phyloP scores from a whole-genome alignment of 2,797 vertebrate species.

The Phylloscopus collybita region DNA sequence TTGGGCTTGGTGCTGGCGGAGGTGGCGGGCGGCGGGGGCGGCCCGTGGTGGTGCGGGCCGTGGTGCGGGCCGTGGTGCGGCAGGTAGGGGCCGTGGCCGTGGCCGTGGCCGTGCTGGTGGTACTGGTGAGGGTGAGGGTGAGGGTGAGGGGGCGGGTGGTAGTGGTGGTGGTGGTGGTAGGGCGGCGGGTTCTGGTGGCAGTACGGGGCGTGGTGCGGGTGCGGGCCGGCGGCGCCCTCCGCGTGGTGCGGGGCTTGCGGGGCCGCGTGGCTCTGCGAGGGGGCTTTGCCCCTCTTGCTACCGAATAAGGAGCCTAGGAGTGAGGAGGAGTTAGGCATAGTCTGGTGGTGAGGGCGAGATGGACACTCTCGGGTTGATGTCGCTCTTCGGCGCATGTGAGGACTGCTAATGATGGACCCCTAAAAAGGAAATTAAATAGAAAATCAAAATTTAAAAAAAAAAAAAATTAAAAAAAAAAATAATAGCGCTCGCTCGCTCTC shows the following conservation, averaged over 20 bases:
- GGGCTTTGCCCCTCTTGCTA: conserved; percentile 88
- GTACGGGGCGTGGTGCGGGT: conserved; percentile 73
- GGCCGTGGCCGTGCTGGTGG: conserved; percentile 58
- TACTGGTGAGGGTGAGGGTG: conserved; percentile 79
- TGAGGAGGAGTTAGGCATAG: conserved; percentile 92
- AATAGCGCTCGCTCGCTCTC: too few relatives aligned
- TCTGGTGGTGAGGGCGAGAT: conserved; percentile 86
- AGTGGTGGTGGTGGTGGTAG: conserved; percentile 95
- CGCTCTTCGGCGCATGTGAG: conserved; percentile 90
- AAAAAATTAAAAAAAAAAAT: neutral
- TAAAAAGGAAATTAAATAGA: conserved; percentile 82
- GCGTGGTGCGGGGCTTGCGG: conserved; percentile 81
- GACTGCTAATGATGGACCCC: conserved; percentile 99
- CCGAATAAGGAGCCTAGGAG: conserved; percentile 93
- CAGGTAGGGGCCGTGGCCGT: neutral
- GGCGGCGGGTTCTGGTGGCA: conserved; percentile 92
- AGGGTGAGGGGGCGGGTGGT: conserved; percentile 90
- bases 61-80: conserved; percentile 80
- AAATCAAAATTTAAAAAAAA: conserved; percentile 82
- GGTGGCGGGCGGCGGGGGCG: conserved; percentile 78
- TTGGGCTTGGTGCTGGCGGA: conserved; percentile 88
- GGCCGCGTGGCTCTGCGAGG: conserved; percentile 82
- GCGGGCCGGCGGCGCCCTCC: conserved; percentile 63
- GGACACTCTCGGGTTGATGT: conserved; percentile 92
- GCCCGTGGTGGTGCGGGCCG: conserved; percentile 81